Evolutionary conservation across 2,888 invertebrate species (phyloP), one percentile per base, ranked within the genome.

Genomic region (Hemicrepidius hirtus): DNA sequence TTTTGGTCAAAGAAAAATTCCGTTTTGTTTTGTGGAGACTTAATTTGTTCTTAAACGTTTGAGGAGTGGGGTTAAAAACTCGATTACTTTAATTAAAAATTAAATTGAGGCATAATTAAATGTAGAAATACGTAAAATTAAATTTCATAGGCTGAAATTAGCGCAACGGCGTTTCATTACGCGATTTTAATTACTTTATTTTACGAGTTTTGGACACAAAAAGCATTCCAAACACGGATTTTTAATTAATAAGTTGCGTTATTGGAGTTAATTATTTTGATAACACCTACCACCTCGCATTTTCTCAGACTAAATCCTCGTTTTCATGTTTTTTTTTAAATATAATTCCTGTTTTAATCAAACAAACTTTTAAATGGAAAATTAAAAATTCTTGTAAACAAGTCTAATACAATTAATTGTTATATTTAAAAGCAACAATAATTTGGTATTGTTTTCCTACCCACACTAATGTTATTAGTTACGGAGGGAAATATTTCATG

Each of bases 111-210:
- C 60, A 16, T 40, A 70, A 71, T 71, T 71, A 71, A 71, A 63
- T 63, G 50, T 69, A 55, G 63, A 69, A 63, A 69, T 63, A 60
- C 46, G 62, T 37, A 50, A 59, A 64, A 70, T 57, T 64, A 59
- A 64, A 64, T 64, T 70, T 70, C 55, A 70, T 70, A 57, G 67
- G 62, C 46, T 41, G 68, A 68, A 67, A 66, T 71, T 71, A 71
- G 55, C 67, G 55, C 59, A 71, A 65, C 60, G 67, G 64, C 62
- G 53, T 63, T 66, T 60, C 62, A 68, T 68, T 72, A 68, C 64
- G 68, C 65, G 68, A 59, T 73, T 68, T 73, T 73, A 73, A 73
- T 65, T 65, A 55, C 69, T 59, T 73, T 68, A 72, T 68, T 64
- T 64, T 72, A 64, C 64, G 68, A 57, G 53, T 68, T 68, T 44